Percentiles rank a stretch among this genome's conserved stretches.
Conservation (phyloP, 1,140 invertebrate genomes). For the Pteromalus puparum region DNA sequence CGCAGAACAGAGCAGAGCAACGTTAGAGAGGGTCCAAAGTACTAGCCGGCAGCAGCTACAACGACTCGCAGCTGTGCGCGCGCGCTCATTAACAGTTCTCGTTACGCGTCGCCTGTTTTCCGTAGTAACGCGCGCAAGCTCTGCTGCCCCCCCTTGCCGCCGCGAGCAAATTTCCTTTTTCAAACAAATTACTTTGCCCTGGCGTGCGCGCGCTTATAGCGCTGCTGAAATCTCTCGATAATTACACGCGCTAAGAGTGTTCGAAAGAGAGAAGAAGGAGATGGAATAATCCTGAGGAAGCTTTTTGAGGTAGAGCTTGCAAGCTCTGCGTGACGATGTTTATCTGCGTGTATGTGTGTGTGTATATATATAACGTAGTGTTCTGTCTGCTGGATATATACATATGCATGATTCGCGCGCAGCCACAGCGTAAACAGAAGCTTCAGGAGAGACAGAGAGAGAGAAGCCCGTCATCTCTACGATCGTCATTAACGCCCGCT, state of each 20-base stretch:
- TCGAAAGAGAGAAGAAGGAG: not conserved
- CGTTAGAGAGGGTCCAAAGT: not conserved
- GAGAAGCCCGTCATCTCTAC: too few relatives aligned
- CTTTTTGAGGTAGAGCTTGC: not conserved
- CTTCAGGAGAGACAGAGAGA: not conserved
- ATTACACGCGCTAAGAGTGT: not conserved
- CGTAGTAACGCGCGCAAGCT: not conserved
- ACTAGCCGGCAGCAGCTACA: not conserved
- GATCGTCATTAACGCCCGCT: not conserved
- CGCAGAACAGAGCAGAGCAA: too few relatives aligned
- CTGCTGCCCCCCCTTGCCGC: not conserved
- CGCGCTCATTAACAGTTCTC: conserved; percentile 8
- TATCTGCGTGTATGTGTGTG: too few relatives aligned
- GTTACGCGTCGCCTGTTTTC: conserved; percentile 18
- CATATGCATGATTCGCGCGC: not conserved
- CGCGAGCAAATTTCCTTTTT: conserved; percentile 8
- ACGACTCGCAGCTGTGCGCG: not conserved
- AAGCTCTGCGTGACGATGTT: too few relatives aligned
- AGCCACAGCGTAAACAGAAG: not conserved
- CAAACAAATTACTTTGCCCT: not conserved
- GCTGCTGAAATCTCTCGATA: not conserved
- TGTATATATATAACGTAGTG: too few relatives aligned
- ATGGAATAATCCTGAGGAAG: not conserved
- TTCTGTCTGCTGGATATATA: not conserved
- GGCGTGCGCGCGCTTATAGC: not conserved